Conservation (phyloP, 35 echinoderm and acorn worm species). For the Chiridota heheva region DNA sequence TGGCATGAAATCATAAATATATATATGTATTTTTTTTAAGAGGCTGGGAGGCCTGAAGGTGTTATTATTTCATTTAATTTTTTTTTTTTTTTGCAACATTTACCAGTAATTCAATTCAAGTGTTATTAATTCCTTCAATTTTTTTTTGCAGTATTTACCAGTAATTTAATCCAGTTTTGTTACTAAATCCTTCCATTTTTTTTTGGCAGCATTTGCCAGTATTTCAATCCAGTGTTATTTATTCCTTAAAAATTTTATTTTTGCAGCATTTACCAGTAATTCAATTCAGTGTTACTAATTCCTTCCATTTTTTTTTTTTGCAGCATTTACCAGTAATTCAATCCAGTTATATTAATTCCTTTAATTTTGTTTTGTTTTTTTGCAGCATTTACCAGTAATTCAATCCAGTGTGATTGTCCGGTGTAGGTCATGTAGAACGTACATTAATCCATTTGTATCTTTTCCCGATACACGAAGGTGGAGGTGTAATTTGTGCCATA, state of each 20-base stretch:
- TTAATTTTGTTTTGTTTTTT: constrained; percentile 28
- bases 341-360: neutral
- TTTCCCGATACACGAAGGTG: constrained; percentile 88
- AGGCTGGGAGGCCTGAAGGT: no score
- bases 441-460: constrained; percentile 96
- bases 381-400: constrained; percentile 97
- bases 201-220: no score
- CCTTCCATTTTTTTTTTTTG: constrained; percentile 33
- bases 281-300: neutral
- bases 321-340: constrained; percentile 60
- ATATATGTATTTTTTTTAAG: no score
- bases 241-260: no score
- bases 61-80: no score
- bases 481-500: constrained; percentile 95
- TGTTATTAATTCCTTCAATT: neutral
- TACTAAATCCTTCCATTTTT: no score
- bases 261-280: no score
- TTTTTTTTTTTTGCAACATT: no score
- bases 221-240: no score
- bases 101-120: neutral
- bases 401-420: constrained; percentile 97
- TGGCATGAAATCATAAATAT: no score
- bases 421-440: constrained; percentile 94
- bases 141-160: constrained; percentile 76
- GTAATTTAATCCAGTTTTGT: no score